These are phyloP conservation scores for Slavum lentiscoides DNA, from an alignment of 2,888 invertebrate species.

Conservation along the genomic window DNA sequence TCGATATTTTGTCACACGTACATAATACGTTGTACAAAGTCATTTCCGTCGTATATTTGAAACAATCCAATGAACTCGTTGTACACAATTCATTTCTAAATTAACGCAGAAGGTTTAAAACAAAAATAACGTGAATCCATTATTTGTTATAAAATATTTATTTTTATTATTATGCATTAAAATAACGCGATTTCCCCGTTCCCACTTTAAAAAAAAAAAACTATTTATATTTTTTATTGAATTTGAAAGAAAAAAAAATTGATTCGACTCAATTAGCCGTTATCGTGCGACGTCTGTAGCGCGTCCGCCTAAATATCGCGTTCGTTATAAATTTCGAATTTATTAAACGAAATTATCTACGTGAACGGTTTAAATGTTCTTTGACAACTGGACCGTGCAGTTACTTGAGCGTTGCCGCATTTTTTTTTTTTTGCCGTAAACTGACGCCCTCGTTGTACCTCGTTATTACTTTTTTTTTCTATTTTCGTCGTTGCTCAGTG, in stretches of 20 bases:
- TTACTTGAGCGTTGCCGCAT: not conserved
- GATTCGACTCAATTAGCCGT: constrained; percentile 3
- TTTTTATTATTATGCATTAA: too few species aligned
- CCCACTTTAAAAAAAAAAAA: not conserved
- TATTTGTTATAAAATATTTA: too few species aligned
- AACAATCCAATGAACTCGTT: too few species aligned
- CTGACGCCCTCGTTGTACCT: not conserved
- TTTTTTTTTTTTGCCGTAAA: constrained; percentile 11
- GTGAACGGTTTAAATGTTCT: constrained; percentile 17
- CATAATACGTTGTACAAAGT: too few species aligned
- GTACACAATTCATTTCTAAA: too few species aligned
- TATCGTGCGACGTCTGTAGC: constrained; percentile 1
- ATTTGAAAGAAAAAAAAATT: not conserved
- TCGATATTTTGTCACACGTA: too few species aligned
- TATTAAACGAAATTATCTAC: constrained; percentile 22
- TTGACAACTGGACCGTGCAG: constrained; percentile 13
- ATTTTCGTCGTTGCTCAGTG: not conserved
- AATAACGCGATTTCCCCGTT: too few species aligned
- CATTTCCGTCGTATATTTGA: too few species aligned
- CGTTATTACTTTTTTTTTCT: constrained; percentile 6
- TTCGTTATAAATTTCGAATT: constrained; percentile 4
- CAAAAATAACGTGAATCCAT: too few species aligned
- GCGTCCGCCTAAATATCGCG: too few species aligned
- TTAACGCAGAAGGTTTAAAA: not conserved
- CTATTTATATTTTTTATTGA: not conserved